A percentile compares a stretch with the other conserved stretches of the same genome.
phyloP scores from a whole-genome alignment of 2,113 vertebrate species.

The Ochotona curzoniae region DNA sequence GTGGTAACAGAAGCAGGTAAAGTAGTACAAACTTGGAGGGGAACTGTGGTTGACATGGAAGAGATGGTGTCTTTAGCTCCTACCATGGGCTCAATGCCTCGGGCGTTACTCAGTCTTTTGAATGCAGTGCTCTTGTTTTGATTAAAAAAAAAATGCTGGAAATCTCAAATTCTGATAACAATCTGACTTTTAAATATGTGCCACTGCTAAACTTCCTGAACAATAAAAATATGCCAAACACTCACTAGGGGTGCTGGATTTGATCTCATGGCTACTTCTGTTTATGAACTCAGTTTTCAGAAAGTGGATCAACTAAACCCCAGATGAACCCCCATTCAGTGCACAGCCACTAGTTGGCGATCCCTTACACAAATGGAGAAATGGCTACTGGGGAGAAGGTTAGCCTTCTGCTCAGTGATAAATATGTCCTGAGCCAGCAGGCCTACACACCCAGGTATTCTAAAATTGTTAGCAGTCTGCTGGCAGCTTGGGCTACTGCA shows the following conservation, averaged over 20 bases:
- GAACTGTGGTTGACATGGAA: accelerated
- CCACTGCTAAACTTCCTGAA: neutral
- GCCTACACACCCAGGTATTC: neutral
- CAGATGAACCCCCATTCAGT: neutral
- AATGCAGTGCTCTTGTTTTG: neutral
- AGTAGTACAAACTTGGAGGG: neutral
- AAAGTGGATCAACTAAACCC: neutral
- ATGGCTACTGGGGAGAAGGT: neutral
- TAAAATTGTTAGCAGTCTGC: neutral
- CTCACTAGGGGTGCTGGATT: neutral
- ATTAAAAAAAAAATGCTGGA: neutral
- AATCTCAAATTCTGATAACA: neutral
- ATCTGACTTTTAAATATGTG: neutral
- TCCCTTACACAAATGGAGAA: neutral
- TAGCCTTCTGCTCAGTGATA: neutral
- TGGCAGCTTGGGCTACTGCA: neutral
- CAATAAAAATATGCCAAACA: neutral
- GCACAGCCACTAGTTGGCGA: accelerated
- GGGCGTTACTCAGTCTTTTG: neutral
- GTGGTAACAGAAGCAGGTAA: neutral
- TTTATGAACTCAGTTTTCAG: neutral
- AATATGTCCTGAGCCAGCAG: neutral
- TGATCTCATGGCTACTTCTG: neutral
- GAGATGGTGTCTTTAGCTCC: neutral
- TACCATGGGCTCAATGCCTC: accelerated